Conservation (phyloP, 2,797 vertebrate species). For the Oryzias sinensis region DNA sequence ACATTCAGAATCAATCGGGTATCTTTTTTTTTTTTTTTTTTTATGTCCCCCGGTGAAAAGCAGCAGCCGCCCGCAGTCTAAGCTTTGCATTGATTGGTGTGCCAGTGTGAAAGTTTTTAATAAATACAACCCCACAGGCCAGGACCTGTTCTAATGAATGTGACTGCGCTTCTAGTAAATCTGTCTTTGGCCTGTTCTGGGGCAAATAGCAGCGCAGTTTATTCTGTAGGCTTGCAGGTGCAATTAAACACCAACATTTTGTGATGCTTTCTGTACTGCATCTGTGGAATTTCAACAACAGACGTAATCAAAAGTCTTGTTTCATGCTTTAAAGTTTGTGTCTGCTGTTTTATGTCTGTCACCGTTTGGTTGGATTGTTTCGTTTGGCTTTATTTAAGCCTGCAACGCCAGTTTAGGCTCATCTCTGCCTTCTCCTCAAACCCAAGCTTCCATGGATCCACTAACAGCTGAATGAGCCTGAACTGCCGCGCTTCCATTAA, state of each 20-base stretch:
- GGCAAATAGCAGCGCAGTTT: conserved; percentile 32
- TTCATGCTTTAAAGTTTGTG: conserved; percentile 11
- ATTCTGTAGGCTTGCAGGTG: conserved; percentile 28
- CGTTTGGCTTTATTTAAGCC: no score
- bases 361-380: no score
- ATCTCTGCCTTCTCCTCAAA: no score
- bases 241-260: conserved; percentile 13
- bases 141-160: conserved; percentile 46
- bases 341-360: not conserved
- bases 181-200: conserved; percentile 39
- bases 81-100: conserved; percentile 53
- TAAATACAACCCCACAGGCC: conserved; percentile 41
- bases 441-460: no score
- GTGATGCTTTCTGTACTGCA: no score
- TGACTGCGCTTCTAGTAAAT: conserved; percentile 42
- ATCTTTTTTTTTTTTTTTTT: conserved; percentile 9
- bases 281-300: no score
- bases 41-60: conserved; percentile 23
- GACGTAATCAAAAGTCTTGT: not conserved
- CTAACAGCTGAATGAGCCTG: no score
- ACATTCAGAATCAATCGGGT: conserved; percentile 36
- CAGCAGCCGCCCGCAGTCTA: conserved; percentile 33
- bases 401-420: no score
- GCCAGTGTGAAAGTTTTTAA: conserved; percentile 33
- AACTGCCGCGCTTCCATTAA: no score